Conservation (phyloP, 2,797 vertebrate genomes). For the Pseudochaenichthys georgianus region DNA sequence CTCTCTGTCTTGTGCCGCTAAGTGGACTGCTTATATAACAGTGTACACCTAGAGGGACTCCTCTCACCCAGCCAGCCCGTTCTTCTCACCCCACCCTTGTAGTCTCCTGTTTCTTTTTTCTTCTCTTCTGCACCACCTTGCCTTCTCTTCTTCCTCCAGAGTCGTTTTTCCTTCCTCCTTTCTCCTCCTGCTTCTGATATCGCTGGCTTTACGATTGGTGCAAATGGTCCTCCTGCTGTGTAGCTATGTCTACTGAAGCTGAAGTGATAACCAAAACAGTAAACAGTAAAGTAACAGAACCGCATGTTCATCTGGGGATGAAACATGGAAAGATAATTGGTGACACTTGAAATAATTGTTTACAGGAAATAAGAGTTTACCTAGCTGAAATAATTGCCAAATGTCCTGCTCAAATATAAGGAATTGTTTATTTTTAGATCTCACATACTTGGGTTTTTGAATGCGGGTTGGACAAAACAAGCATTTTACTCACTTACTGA, state of each 20-base stretch:
- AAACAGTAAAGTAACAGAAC: slow-evolving; percentile 33
- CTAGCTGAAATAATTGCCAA: neutral
- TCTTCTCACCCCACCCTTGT: slow-evolving; percentile 51
- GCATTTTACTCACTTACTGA: too few species aligned
- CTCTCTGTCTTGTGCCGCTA: slow-evolving; percentile 74
- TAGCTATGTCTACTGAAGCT: slow-evolving; percentile 17
- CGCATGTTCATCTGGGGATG: neutral
- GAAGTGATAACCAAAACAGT: slow-evolving; percentile 42
- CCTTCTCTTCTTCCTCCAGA: slow-evolving; percentile 25
- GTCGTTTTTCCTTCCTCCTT: slow-evolving; percentile 18
- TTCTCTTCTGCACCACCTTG: slow-evolving; percentile 39
- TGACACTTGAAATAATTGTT: neutral
- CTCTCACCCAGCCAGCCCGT: slow-evolving; percentile 49
- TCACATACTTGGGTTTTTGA: neutral
- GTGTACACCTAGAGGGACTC: slow-evolving; percentile 68
- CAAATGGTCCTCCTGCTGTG: slow-evolving; percentile 47
- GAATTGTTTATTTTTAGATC: slow-evolving; percentile 1
- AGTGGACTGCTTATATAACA: slow-evolving; percentile 80
- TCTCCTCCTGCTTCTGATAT: slow-evolving; percentile 17
- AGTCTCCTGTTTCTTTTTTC: slow-evolving; percentile 15
- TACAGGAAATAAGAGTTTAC: neutral
- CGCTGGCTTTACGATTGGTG: slow-evolving; percentile 34
- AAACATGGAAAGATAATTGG: neutral
- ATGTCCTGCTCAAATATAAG: neutral
- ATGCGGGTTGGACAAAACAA: neutral